Conservation (phyloP, 2,113 vertebrate species). For the Ptilorrhoa leucosticta region DNA sequence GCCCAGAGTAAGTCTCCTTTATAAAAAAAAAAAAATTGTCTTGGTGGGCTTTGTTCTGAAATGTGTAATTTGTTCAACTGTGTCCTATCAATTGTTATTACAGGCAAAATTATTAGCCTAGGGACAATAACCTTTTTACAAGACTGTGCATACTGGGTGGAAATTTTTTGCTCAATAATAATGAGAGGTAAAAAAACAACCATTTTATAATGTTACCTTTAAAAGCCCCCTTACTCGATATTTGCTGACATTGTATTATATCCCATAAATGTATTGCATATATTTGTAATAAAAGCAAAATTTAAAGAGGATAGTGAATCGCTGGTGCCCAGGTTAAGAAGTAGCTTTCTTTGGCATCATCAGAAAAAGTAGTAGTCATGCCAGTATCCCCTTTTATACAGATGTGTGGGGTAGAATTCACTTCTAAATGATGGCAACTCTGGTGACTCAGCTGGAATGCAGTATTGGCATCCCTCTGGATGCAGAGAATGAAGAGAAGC, state of each 20-base stretch:
- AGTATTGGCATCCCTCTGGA: not conserved
- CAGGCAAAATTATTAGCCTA: constrained; percentile 19
- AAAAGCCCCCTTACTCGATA: constrained; percentile 8
- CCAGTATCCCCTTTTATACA: not conserved
- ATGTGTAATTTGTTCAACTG: not conserved
- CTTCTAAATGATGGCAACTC: not conserved
- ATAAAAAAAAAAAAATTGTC: not conserved
- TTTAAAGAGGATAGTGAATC: constrained; percentile 17
- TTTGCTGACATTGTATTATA: not conserved
- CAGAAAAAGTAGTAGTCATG: not conserved
- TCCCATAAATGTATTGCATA: not conserved
- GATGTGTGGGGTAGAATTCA: not conserved
- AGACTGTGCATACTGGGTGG: not conserved
- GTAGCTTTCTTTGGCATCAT: not conserved
- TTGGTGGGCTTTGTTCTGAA: not conserved
- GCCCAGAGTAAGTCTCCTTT: not conserved
- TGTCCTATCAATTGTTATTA: not conserved
- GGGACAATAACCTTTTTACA: constrained; percentile 32
- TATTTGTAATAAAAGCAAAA: constrained; percentile 47
- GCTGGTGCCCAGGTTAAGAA: not conserved
- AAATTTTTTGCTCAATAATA: constrained; percentile 34
- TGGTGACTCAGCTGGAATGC: not conserved
- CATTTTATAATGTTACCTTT: not conserved
- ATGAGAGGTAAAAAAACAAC: not conserved
- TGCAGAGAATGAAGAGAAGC: not conserved